Base-by-base conservation (phyloP, 2,113 vertebrate genomes). In the Rhinoptilus africanus region DNA sequence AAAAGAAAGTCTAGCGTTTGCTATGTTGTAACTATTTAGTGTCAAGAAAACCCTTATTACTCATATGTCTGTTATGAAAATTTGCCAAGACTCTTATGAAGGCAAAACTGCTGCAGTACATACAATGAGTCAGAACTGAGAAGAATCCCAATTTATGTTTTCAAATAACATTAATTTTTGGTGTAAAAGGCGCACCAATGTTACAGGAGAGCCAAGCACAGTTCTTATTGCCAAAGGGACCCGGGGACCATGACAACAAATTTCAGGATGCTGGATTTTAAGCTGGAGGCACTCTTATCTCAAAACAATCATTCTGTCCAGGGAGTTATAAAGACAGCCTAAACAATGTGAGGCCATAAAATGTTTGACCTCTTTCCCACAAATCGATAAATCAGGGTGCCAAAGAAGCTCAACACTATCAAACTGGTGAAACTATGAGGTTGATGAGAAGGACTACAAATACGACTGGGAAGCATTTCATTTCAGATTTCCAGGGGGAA, bases 331-430 rank as follows among this genome's bases (percentile, higher is more conserved):
- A 90, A 72, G 85, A 41, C 69, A 87, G n/a, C 19, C 88, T 82
- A 96, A 92, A 48, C 81, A 95, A 63, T 84, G 71, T 43, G 73
- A 93, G 60, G 64, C 72, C 57, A 50, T 94, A 77, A 95, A 96
- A 89, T 41, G 72, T 39, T 88, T 96, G 90, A 97, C 66, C 73
- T 91, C 27, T 89, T 96, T 84, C 45, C 47, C 69, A 88, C 26
- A 85, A 62, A 90, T 8, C 0, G 39, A 92, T 94, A 96, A 97
- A 95, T 95, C 77, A 93, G 47, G 30, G 22, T 93, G 60, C 12
- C 68, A 90, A 59, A 90, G 63, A 69, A 97, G 56, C 28, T 81
- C 75, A 93, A 64, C 32, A n/a, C 24, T 83, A 81, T 88, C 77
- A 83, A 91, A 67, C 35, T 90, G 74, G 56, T 69, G 41, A 93